These are phyloP conservation scores for Linepithema humile DNA, from an alignment of 1,140 invertebrate genomes.

Conservation along the genomic window DNA sequence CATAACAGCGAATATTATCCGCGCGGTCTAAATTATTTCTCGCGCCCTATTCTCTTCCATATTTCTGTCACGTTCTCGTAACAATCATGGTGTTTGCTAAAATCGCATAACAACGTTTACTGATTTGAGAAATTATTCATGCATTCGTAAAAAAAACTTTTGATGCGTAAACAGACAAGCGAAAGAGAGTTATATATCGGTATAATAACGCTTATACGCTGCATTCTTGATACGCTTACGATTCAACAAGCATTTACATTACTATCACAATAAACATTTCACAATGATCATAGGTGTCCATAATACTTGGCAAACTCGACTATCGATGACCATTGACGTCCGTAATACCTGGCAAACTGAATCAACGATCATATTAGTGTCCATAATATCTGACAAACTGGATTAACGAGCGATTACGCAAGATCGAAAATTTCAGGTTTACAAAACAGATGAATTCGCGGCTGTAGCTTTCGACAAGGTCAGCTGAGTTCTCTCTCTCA, in stretches of 20 bases:
- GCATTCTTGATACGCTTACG: neutral
- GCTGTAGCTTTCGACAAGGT: neutral
- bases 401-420: slow-evolving; percentile 11
- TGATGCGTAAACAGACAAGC: neutral
- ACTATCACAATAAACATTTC: slow-evolving; percentile 34
- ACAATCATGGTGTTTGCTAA: no score
- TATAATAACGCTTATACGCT: neutral
- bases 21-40: neutral
- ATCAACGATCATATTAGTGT: slow-evolving; percentile 21
- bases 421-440: slow-evolving; percentile 16
- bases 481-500: slow-evolving; percentile 2
- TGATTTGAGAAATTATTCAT: neutral
- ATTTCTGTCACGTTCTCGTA: neutral
- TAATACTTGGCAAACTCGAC: slow-evolving; percentile 3
- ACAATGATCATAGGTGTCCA: slow-evolving; percentile 11
- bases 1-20: neutral
- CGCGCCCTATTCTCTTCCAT: neutral
- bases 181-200: neutral
- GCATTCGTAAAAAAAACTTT: neutral
- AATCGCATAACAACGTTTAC: neutral
- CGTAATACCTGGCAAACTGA: slow-evolving; percentile 18
- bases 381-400: slow-evolving; percentile 13
- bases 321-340: slow-evolving; percentile 46
- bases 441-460: neutral
- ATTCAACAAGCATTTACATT: neutral